A percentile compares a stretch with the other conserved stretches of the same genome.
These are phyloP conservation scores for Cryptotermes secundus DNA, from an alignment of 1,140 invertebrate genomes.

Conservation along the genomic window DNA sequence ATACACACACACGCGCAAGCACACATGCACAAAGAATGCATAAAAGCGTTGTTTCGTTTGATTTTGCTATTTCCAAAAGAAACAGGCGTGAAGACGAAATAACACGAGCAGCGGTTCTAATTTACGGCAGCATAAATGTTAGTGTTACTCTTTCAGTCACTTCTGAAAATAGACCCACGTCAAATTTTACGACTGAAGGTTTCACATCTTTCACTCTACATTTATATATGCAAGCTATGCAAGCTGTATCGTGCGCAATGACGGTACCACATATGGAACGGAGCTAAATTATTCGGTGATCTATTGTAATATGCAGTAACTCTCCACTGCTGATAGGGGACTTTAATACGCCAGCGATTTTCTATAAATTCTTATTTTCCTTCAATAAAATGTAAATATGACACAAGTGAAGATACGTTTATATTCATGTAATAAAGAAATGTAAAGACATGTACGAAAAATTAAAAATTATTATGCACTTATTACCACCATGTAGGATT, in stretches of 20 bases:
- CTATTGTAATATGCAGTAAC: too few species aligned
- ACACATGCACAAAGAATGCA: not conserved
- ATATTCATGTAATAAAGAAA: too few species aligned
- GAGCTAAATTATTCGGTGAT: not conserved
- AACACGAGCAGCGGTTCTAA: constrained; percentile 7
- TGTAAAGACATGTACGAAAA: too few species aligned
- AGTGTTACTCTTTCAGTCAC: constrained; percentile 1
- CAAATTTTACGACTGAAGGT: not conserved
- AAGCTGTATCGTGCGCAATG: not conserved
- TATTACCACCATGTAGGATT: too few species aligned
- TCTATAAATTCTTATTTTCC: too few species aligned
- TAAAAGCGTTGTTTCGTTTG: not conserved
- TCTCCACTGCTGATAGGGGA: too few species aligned
- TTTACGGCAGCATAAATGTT: constrained; percentile 17
- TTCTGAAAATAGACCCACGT: constrained; percentile 19
- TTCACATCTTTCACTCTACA: not conserved
- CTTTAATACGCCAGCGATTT: too few species aligned
- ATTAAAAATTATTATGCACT: too few species aligned
- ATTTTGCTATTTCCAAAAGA: constrained; percentile 1
- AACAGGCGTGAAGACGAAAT: constrained; percentile 16
- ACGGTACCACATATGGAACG: not conserved
- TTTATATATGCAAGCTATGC: constrained; percentile 11
- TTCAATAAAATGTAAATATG: too few species aligned
- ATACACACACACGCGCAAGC: too few species aligned
- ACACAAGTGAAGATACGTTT: too few species aligned